Conservation (phyloP, 2,797 vertebrate species). For the Enteromius trimaculatus region DNA sequence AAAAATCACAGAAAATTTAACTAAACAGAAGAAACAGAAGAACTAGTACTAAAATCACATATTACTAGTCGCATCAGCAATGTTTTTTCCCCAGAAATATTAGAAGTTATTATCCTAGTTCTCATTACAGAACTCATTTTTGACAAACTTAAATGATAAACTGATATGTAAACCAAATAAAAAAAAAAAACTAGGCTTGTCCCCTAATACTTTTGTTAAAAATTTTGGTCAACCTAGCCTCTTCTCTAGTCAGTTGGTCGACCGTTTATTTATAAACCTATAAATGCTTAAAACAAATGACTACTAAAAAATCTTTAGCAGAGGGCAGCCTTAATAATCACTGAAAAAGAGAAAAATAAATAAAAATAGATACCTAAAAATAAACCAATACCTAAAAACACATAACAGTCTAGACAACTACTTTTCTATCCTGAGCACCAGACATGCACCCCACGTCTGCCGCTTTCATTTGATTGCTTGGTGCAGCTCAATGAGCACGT, state of each 20-base stretch:
- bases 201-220: too few species aligned
- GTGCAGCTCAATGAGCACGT: conserved; percentile 61
- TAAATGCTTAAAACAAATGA: background rate
- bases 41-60: background rate
- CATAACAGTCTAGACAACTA: background rate
- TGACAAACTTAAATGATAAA: background rate
- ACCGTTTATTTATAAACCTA: too few species aligned
- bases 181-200: background rate
- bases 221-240: too few species aligned
- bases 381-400: background rate
- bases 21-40: background rate
- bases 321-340: background rate
- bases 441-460: conserved; percentile 3
- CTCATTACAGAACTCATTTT: background rate
- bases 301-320: background rate
- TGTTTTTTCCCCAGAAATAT: background rate
- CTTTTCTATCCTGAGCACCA: background rate
- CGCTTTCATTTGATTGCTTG: conserved; percentile 53
- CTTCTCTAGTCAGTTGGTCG: too few species aligned
- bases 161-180: background rate
- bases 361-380: background rate
- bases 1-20: background rate
- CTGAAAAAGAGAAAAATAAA: background rate
- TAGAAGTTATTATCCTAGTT: background rate
- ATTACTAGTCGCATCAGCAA: too few species aligned